These are phyloP conservation scores for Brachypteracias leptosomus DNA, from an alignment of 2,113 vertebrate genomes.

Conservation along the genomic window DNA sequence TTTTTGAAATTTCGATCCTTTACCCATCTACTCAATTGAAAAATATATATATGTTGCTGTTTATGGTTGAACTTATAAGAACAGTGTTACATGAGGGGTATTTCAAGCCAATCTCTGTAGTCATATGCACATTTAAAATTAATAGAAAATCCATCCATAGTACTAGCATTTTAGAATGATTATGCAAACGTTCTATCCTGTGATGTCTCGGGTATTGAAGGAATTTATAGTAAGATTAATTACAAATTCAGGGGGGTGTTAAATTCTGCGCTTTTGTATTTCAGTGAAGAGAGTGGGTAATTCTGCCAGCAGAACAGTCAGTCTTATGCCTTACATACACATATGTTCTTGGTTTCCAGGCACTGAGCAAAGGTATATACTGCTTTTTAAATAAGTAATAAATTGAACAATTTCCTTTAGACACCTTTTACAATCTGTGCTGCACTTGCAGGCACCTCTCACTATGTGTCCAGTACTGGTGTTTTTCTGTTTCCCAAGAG, in stretches of 20 bases:
- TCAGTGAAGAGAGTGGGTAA: neutral
- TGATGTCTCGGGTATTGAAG: neutral
- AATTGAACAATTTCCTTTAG: neutral
- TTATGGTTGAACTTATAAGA: neutral
- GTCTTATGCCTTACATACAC: neutral
- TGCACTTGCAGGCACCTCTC: neutral
- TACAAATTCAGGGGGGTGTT: neutral
- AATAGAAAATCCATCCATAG: neutral
- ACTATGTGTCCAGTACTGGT: neutral
- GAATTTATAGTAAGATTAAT: neutral
- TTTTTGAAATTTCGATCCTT: neutral
- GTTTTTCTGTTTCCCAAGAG: neutral
- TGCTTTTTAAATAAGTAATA: slow-evolving; percentile 11
- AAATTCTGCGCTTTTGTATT: neutral
- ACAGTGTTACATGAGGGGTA: neutral
- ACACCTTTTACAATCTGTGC: neutral
- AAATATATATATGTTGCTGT: neutral
- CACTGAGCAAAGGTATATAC: neutral
- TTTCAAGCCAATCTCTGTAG: neutral
- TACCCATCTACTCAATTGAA: neutral
- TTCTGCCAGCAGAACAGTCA: neutral
- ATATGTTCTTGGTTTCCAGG: neutral
- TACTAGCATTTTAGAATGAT: neutral
- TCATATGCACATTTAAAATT: neutral
- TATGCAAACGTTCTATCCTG: neutral